phyloP scores from a whole-genome alignment of 2,797 vertebrate genomes.

The Lepidocolaptes lacrymiger region DNA sequence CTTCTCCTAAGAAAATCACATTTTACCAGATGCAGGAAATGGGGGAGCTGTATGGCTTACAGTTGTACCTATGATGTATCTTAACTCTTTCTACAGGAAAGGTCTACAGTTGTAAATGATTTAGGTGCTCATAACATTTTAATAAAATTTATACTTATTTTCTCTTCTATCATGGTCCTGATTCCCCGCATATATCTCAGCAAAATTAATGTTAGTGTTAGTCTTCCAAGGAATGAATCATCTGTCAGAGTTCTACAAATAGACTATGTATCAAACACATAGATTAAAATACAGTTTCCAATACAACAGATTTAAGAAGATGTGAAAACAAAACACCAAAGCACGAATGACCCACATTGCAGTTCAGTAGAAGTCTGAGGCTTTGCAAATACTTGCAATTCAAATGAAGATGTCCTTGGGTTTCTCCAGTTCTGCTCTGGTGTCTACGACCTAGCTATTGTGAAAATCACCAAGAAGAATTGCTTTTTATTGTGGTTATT shows the following conservation, averaged over 20 bases:
- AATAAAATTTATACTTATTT: background rate
- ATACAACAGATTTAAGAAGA: background rate
- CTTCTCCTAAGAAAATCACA: background rate
- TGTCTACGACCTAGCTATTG: background rate
- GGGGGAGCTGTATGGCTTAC: background rate
- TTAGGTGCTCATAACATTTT: background rate
- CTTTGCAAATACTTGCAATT: background rate
- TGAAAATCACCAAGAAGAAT: background rate
- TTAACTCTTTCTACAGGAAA: background rate
- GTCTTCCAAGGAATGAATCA: background rate
- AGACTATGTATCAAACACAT: background rate
- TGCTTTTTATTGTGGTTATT: background rate
- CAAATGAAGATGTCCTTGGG: background rate
- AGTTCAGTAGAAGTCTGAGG: background rate
- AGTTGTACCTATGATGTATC: background rate
- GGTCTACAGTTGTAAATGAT: background rate
- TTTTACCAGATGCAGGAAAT: background rate
- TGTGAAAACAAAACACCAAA: background rate
- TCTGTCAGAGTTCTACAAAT: background rate
- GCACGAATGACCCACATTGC: background rate
- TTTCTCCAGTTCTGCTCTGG: background rate
- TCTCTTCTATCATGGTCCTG: background rate
- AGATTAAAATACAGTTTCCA: background rate
- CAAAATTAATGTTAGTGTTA: background rate
- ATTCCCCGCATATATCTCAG: background rate